Evolutionary conservation across 2,888 invertebrate species (phyloP).

Genomic region (Hirtodrosophila trivittata): DNA sequence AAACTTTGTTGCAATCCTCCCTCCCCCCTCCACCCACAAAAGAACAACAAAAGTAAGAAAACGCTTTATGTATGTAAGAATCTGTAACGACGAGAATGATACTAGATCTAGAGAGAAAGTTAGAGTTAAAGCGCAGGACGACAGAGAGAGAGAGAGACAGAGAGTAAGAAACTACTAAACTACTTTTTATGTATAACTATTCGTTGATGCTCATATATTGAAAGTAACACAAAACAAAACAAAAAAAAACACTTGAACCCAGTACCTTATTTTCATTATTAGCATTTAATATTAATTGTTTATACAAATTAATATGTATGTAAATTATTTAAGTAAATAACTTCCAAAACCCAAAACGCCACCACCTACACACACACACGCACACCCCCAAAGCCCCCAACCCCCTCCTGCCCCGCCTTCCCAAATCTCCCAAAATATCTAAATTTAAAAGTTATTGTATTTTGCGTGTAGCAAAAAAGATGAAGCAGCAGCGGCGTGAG

Average conservation of each 20-base stretch:
- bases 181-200: conserved; percentile 45
- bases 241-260: conserved; percentile 81
- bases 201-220: conserved; percentile 71
- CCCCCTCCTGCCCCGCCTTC: not conserved
- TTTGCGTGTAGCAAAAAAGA: conserved; percentile 14
- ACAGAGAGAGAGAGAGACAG: too few relatives aligned
- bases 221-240: conserved; percentile 30
- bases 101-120: conserved; percentile 18
- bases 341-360: conserved; percentile 10
- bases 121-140: not conserved
- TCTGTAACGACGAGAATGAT: conserved; percentile 16
- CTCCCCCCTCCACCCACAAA: not conserved
- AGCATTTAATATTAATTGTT: conserved; percentile 78
- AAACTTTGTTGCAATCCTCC: conserved; percentile 66
- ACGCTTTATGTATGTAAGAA: conserved; percentile 51
- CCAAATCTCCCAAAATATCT: not conserved
- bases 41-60: conserved; percentile 26
- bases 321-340: conserved; percentile 69
- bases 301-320: conserved; percentile 71
- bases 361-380: too few relatives aligned
- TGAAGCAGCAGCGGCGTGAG: conserved; percentile 61
- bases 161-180: not conserved
- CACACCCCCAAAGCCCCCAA: conserved; percentile 14
- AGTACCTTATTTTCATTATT: conserved; percentile 82
- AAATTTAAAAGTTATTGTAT: conserved; percentile 2